Evolutionary conservation across 1,140 invertebrate genomes (phyloP).

Genomic region (Propsilocerus akamusi): DNA sequence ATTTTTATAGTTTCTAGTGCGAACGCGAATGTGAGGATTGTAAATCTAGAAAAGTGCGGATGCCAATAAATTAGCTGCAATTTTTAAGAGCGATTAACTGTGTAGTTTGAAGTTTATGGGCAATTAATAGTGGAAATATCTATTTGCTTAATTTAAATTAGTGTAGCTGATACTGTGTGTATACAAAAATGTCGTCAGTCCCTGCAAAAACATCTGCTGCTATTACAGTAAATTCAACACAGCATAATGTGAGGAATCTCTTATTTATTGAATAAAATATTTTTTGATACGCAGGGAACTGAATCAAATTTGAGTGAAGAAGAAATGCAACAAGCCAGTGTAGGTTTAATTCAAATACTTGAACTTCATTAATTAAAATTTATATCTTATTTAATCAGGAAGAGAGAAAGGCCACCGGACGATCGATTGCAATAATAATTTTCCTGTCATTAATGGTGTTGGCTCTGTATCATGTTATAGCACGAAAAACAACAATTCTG

Average conservation of each 20-base stretch:
- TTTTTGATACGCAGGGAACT: too few relatives aligned
- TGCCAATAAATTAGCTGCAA: background rate
- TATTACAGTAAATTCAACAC: too few relatives aligned
- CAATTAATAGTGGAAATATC: too few relatives aligned
- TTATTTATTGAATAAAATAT: too few relatives aligned
- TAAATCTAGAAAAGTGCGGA: background rate
- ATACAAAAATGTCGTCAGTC: too few relatives aligned
- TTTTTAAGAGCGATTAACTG: too few relatives aligned
- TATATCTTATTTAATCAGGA: background rate
- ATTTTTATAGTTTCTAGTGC: background rate
- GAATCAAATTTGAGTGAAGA: too few relatives aligned
- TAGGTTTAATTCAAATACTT: background rate
- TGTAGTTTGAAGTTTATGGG: too few relatives aligned
- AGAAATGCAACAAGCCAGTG: background rate
- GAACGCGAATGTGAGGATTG: background rate
- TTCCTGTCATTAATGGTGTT: background rate
- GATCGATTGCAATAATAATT: slow-evolving; percentile 2
- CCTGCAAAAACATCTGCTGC: too few relatives aligned
- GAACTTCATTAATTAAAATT: background rate
- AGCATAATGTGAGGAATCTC: too few relatives aligned
- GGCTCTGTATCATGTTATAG: background rate
- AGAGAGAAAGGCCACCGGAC: background rate
- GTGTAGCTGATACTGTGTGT: too few relatives aligned
- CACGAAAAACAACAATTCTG: background rate
- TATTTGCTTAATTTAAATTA: too few relatives aligned